Evolutionary conservation across 2,888 invertebrate species (phyloP).

Genomic region (Mythimna pallens): DNA sequence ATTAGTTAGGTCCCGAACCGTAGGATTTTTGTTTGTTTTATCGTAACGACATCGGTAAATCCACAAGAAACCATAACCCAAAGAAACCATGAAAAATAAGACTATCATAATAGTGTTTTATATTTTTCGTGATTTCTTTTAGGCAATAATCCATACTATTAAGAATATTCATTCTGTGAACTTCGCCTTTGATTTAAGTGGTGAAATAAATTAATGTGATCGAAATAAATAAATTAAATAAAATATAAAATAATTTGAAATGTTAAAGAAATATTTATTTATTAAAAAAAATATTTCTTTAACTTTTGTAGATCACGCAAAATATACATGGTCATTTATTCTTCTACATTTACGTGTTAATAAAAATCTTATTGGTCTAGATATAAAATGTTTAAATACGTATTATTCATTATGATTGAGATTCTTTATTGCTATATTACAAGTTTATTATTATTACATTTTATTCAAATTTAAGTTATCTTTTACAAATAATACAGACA

Average conservation of each 20-base stretch:
- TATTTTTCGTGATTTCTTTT: neutral
- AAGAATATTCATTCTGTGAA: too few relatives aligned
- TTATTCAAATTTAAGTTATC: neutral
- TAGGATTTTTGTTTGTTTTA: too few relatives aligned
- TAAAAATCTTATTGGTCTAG: slow-evolving; percentile 14
- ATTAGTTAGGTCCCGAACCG: too few relatives aligned
- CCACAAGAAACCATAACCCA: too few relatives aligned
- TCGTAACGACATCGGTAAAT: neutral
- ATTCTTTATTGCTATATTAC: slow-evolving; percentile 22
- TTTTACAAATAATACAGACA: neutral
- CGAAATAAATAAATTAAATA: neutral
- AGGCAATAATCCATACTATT: neutral
- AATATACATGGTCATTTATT: slow-evolving; percentile 3
- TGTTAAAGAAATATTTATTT: neutral
- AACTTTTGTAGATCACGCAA: slow-evolving; percentile 9
- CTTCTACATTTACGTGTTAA: slow-evolving; percentile 5
- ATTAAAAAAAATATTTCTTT: neutral
- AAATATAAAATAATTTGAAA: too few relatives aligned
- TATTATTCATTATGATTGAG: slow-evolving; percentile 13
- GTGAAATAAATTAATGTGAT: too few relatives aligned
- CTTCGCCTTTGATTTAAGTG: neutral
- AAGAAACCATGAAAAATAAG: neutral
- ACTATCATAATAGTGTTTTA: neutral
- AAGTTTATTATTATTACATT: neutral
- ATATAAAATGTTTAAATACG: neutral